phyloP scores from a whole-genome alignment of 2,797 vertebrate species.

The Semaprochilodus insignis region DNA sequence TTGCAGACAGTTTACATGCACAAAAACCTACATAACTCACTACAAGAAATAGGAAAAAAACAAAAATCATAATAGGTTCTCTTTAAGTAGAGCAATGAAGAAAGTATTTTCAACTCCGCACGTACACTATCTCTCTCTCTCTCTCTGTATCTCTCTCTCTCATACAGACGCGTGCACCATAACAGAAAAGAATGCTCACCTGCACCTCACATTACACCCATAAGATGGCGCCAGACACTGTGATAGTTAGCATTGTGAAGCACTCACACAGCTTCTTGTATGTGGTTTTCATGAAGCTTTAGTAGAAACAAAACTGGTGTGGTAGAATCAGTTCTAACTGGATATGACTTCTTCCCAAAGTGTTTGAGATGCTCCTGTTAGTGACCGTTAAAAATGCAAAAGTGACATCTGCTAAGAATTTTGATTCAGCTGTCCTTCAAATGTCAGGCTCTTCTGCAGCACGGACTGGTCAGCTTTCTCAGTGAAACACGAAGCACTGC shows the following conservation, averaged over 20 bases:
- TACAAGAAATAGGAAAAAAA: too few relatives aligned
- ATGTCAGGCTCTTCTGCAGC: neutral
- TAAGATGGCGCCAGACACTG: constrained; percentile 38
- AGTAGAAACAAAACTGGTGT: neutral
- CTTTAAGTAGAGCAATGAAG: too few relatives aligned
- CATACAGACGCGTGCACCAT: too few relatives aligned
- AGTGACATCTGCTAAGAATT: neutral
- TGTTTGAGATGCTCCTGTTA: neutral
- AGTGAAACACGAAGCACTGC: neutral
- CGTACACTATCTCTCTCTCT: too few relatives aligned
- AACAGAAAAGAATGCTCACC: neutral
- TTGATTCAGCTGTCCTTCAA: neutral
- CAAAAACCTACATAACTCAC: too few relatives aligned
- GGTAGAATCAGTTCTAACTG: neutral
- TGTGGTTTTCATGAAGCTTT: neutral
- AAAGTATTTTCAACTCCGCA: too few relatives aligned
- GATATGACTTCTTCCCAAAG: neutral
- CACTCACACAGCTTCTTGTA: neutral
- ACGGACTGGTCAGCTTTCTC: neutral
- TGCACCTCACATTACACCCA: constrained; percentile 25
- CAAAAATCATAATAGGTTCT: too few relatives aligned
- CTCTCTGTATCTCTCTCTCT: too few relatives aligned
- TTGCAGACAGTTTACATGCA: too few relatives aligned
- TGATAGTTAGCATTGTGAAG: neutral
- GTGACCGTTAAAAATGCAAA: constrained; percentile 5